These are phyloP conservation scores for Conger conger DNA, from an alignment of 2,113 vertebrate genomes.

Conservation along the genomic window DNA sequence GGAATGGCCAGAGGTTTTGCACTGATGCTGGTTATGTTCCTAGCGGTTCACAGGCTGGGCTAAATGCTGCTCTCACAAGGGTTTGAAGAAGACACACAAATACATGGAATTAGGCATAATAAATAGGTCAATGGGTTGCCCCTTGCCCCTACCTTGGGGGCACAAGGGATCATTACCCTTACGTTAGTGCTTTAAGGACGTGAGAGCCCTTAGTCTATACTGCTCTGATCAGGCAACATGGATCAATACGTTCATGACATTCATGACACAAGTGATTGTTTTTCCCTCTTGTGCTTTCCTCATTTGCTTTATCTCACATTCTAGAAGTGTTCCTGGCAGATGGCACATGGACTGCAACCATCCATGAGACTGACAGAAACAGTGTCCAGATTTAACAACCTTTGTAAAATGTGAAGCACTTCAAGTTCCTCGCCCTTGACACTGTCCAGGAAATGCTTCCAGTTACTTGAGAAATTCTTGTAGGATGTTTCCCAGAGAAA, in stretches of 20 bases:
- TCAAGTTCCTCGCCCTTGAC: constrained; percentile 30
- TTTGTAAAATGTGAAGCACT: constrained; percentile 13
- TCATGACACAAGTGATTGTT: no score
- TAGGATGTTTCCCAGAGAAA: constrained; percentile 41
- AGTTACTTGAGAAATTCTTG: constrained; percentile 34
- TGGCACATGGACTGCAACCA: constrained; percentile 23
- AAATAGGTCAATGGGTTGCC: neutral
- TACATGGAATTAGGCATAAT: neutral
- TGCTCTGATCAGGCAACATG: neutral
- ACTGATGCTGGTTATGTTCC: neutral
- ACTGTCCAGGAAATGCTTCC: constrained; percentile 38
- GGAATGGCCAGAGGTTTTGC: neutral
- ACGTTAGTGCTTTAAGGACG: neutral
- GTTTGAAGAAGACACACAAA: neutral
- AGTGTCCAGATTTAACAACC: neutral
- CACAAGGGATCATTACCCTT: neutral
- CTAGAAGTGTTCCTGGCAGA: constrained; percentile 9
- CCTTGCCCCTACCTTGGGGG: neutral
- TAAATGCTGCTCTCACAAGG: neutral
- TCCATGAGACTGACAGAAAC: constrained; percentile 8
- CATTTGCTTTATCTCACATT: constrained; percentile 6
- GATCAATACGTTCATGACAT: neutral
- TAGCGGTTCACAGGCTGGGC: neutral
- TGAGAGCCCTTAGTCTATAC: neutral
- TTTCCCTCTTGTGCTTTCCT: neutral